A percentile compares a stretch with the other conserved stretches of the same genome.
These are phyloP conservation scores for Whitmania pigra DNA, from an alignment of 1,140 invertebrate species.

Conservation along the genomic window DNA sequence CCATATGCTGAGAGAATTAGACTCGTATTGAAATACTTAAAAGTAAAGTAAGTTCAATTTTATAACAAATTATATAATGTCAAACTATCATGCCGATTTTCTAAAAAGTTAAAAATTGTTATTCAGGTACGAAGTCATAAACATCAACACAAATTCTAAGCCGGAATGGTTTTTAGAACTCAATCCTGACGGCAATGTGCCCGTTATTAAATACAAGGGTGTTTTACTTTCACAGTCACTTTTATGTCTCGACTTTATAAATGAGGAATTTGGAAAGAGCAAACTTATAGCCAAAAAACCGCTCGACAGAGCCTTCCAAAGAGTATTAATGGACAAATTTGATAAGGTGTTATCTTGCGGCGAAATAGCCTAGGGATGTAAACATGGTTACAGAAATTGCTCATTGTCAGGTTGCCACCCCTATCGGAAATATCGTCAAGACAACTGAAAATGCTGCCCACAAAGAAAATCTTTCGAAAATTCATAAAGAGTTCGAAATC, in stretches of 20 bases:
- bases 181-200: constrained; percentile 65
- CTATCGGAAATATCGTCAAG: neutral
- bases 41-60: constrained; percentile 54
- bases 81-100: neutral
- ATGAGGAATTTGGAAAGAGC: constrained; percentile 58
- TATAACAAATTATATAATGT: no score
- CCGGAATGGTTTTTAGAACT: constrained; percentile 67
- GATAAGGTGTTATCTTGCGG: constrained; percentile 29
- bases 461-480: neutral
- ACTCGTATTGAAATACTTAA: constrained; percentile 67
- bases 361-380: neutral
- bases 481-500: neutral
- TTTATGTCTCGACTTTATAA: constrained; percentile 68
- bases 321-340: constrained; percentile 55
- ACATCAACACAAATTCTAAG: constrained; percentile 66
- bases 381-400: neutral
- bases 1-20: constrained; percentile 73
- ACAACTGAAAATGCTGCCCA: neutral
- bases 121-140: constrained; percentile 62
- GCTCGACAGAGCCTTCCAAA: constrained; percentile 61
- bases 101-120: neutral
- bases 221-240: constrained; percentile 64
- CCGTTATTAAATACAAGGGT: constrained; percentile 58
- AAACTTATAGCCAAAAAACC: constrained; percentile 59
- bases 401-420: neutral